phyloP scores from a whole-genome alignment of 1,140 invertebrate species.

The Drosophila nasuta region DNA sequence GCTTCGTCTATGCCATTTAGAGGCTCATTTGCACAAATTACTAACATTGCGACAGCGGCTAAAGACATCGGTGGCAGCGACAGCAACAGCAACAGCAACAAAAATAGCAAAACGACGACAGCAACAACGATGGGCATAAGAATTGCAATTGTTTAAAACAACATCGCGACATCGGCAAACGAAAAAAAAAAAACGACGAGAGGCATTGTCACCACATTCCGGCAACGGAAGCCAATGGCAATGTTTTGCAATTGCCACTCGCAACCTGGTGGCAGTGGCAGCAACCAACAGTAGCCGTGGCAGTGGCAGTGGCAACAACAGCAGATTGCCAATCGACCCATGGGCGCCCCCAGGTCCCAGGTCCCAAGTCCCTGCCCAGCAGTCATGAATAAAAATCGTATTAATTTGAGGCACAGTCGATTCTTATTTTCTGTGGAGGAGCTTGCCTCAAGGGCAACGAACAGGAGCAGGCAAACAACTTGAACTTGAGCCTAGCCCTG shows the following conservation, averaged over 20 bases:
- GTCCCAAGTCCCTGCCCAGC: slow-evolving; percentile 24
- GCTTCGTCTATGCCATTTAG: slow-evolving; percentile 58
- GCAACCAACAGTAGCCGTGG: slow-evolving; percentile 15
- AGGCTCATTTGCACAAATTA: slow-evolving; percentile 82
- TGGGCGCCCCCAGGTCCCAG: slow-evolving; percentile 38
- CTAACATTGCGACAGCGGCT: slow-evolving; percentile 74
- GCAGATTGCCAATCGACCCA: slow-evolving; percentile 72
- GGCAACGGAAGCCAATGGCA: slow-evolving; percentile 73
- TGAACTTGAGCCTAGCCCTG: slow-evolving; percentile 65
- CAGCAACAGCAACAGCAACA: neutral
- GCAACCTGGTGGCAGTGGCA: slow-evolving; percentile 16
- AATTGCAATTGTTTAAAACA: slow-evolving; percentile 71
- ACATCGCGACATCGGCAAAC: slow-evolving; percentile 25
- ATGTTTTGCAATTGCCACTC: slow-evolving; percentile 46
- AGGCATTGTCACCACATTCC: slow-evolving; percentile 80
- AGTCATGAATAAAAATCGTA: slow-evolving; percentile 82
- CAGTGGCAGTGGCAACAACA: slow-evolving; percentile 8
- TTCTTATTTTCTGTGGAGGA: slow-evolving; percentile 36
- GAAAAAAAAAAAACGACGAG: slow-evolving; percentile 48
- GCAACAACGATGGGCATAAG: slow-evolving; percentile 26
- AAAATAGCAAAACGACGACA: neutral
- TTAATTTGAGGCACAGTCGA: slow-evolving; percentile 75
- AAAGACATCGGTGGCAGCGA: slow-evolving; percentile 46
- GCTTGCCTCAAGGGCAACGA: slow-evolving; percentile 47
- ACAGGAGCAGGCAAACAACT: slow-evolving; percentile 64